Conservation (phyloP, 2,888 invertebrate genomes). For the Norana najaformis region DNA sequence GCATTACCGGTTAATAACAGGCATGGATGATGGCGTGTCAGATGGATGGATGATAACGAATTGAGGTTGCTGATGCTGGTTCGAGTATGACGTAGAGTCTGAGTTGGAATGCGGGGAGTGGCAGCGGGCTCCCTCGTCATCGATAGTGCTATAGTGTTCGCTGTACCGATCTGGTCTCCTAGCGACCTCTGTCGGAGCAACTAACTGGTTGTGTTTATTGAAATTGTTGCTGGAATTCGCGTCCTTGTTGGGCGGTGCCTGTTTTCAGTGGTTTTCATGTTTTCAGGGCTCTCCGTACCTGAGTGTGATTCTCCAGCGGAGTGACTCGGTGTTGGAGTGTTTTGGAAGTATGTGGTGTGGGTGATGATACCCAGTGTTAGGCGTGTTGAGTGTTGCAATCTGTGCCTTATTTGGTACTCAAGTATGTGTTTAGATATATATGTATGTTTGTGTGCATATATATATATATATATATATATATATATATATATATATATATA, state of each 20-base stretch:
- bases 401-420: no score
- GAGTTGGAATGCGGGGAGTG: not conserved
- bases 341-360: not conserved
- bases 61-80: not conserved
- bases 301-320: not conserved
- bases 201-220: slow-evolving; percentile 2
- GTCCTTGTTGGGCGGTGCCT: not conserved
- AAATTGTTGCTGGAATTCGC: not conserved
- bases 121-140: not conserved
- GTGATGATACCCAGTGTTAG: no score
- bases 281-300: not conserved
- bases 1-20: not conserved
- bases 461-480: no score
- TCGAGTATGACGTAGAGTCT: not conserved
- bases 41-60: not conserved
- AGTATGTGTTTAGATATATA: not conserved
- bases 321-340: not conserved
- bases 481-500: not conserved
- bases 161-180: not conserved
- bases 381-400: no score
- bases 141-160: not conserved
- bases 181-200: not conserved
- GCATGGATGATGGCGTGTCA: not conserved
- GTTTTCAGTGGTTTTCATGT: not conserved
- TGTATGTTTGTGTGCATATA: not conserved